A percentile compares a stretch with the other conserved stretches of the same genome.
These are phyloP conservation scores for Liodrosophila aerea DNA, from an alignment of 2,888 invertebrate species.

Conservation along the genomic window DNA sequence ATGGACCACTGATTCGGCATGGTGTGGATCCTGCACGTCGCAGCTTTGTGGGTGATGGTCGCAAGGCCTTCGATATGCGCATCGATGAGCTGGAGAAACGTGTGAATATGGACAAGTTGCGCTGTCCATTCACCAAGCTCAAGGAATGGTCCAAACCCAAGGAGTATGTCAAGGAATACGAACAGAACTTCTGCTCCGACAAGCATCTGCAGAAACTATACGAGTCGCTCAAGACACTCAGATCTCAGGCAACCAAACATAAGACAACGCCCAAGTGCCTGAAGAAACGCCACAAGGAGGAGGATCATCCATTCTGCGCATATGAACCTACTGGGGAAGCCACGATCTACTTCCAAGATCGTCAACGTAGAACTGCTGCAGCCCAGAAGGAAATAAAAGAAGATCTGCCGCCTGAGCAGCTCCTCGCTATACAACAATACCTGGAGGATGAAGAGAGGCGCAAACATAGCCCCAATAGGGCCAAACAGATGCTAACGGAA, in stretches of 20 bases:
- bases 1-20: constrained; percentile 86
- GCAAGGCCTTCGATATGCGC: constrained; percentile 76
- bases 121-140: constrained; percentile 77
- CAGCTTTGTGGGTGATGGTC: constrained; percentile 81
- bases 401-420: neutral
- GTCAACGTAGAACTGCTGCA: neutral
- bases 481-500: constrained; percentile 66
- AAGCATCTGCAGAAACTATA: constrained; percentile 78
- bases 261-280: constrained; percentile 74
- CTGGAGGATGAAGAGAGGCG: neutral
- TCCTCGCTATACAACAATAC: constrained; percentile 22
- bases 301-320: constrained; percentile 2
- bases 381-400: accelerated
- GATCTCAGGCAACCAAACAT: constrained; percentile 57
- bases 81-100: constrained; percentile 78
- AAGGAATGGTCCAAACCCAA: constrained; percentile 79
- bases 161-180: constrained; percentile 71
- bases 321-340: constrained; percentile 22
- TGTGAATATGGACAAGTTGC: constrained; percentile 60
- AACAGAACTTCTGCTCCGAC: constrained; percentile 80
- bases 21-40: constrained; percentile 86
- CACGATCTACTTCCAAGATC: constrained; percentile 11
- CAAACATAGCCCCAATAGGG: neutral
- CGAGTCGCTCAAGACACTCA: constrained; percentile 72
- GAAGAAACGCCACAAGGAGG: constrained; percentile 21